Evolutionary conservation across 2,888 invertebrate genomes (phyloP).

Genomic region (Dascillus cervinus): DNA sequence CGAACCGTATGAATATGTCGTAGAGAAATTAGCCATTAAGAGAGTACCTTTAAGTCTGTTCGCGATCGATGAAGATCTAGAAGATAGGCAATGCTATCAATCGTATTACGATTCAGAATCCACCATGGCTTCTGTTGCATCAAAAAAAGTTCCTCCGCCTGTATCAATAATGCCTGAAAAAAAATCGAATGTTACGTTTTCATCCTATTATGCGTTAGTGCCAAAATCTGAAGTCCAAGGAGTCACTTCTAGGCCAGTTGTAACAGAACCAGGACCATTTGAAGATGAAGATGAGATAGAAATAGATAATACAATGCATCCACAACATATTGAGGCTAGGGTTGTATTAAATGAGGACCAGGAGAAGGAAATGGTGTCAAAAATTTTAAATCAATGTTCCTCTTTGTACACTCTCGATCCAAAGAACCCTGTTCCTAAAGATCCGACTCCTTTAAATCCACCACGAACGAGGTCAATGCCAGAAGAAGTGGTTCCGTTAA

Average conservation of each 20-base stretch:
- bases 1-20: slow-evolving; percentile 23
- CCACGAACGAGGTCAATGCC: no score
- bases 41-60: slow-evolving; percentile 21
- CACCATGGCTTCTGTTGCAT: background rate
- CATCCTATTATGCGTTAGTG: slow-evolving; percentile 14
- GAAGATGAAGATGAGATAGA: background rate
- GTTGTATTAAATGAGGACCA: slow-evolving; percentile 1
- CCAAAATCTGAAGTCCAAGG: slow-evolving; percentile 1
- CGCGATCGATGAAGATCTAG: slow-evolving; percentile 7
- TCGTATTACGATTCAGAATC: background rate
- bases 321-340: background rate
- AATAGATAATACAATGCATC: background rate
- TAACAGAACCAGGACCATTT: background rate
- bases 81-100: background rate
- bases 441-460: slow-evolving; percentile 4
- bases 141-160: background rate
- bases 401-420: slow-evolving; percentile 8
- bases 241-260: background rate
- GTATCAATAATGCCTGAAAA: slow-evolving; percentile 7
- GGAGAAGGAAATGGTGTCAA: slow-evolving; percentile 6
- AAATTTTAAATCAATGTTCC: slow-evolving; percentile 11
- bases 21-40: slow-evolving; percentile 24
- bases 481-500: background rate
- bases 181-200: slow-evolving; percentile 14
- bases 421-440: slow-evolving; percentile 11